Base-by-base conservation (phyloP, 2,888 invertebrate species). In the Dorcus hopei region DNA sequence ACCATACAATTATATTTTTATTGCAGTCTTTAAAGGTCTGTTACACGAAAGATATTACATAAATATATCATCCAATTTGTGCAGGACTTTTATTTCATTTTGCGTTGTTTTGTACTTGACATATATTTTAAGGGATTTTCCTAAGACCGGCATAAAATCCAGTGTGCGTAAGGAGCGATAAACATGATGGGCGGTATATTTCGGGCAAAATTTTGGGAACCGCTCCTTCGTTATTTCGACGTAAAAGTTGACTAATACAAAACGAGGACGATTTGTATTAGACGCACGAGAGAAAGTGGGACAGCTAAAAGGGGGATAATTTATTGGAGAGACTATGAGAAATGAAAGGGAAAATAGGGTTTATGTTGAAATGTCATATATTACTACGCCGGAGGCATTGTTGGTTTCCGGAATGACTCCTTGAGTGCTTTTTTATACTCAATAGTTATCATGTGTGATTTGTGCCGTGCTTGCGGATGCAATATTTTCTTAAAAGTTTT, bases 281-380 rank as follows among this genome's bases (percentile, higher is more conserved):
- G 49, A 14, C 14, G 33, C 26, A 43, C 42, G 43, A n/a, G 57
- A 42, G 58, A 51, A 61, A 56, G 54, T 23, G 48, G 49, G 57
- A 53, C 49, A 45, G 45, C 51, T 51, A 45, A 47, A 47, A 67
- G 68, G 52, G 26, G 50, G 51, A 54, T 58, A 54, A 74, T 72
- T 73, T 72, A 73, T 71, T 69, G 67, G 68, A 62, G 67, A 67
- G 67, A 68, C 68, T 68, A 72, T 72, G 73, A 74, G 72, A 74
- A 74, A 73, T 74, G 74, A 73, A 73, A 74, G 70, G 71, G 72
- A 74, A 73, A 73, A 73, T 72, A 70, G 71, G 73, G 71, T 72
- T 72, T 72, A 72, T 70, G 70, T 68, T 68, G 69, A 70, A 69
- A 72, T 63, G 71, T 72, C 72, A 69, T 70, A 73, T 71, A 70